Evolutionary conservation across 2,888 invertebrate genomes (phyloP), one percentile per base, ranked within the genome.

Genomic region (Heliconius hortense): DNA sequence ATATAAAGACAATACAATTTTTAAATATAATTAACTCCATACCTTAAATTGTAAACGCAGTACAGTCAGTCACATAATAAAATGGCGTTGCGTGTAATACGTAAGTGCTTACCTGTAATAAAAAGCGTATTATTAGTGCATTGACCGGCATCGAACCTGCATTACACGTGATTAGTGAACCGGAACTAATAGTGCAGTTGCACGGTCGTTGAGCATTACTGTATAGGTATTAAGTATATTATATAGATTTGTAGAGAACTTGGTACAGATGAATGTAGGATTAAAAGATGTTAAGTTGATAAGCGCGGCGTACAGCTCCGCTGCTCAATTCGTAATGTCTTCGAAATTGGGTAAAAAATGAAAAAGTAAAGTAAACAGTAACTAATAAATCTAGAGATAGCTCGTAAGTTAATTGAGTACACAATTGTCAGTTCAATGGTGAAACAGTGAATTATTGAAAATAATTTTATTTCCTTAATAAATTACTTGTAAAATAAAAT

Each of bases 131-230:
- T 62, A 75, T 59, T 67, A 35, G 75, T 71, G 70, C 77, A 71
- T 71, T 74, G 74, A 78, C 74, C 78, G 76, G 72, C 70, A 72
- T 78, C 74, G 64, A 78, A 77, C 76, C 67, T 59, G 73, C 74
- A 73, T 73, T 56, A 31, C 74, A 35, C n/a, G 74, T 10, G 35
- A 56, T 21, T 39, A 64, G 59, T 74, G 64, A 72, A 75, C 70
- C 77, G 77, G 24, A 71, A 24, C 62, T 69, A 73, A 67, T 60
- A 21, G 69, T 28, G 31, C 66, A 62, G 35, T 73, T 56, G 43
- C 26, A 39, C 48, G 74, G 74, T 68, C 67, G 71, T 24, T 73
- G 77, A 72, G 56, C 69, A 77, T 75, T 71, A 21, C 48, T 67
- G n/a, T 67, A 26, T 43, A n/a, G 24, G 2, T n/a, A 56, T 48